Base-by-base conservation (phyloP, 2,797 vertebrate genomes). In the Rhynchonycteris naso region DNA sequence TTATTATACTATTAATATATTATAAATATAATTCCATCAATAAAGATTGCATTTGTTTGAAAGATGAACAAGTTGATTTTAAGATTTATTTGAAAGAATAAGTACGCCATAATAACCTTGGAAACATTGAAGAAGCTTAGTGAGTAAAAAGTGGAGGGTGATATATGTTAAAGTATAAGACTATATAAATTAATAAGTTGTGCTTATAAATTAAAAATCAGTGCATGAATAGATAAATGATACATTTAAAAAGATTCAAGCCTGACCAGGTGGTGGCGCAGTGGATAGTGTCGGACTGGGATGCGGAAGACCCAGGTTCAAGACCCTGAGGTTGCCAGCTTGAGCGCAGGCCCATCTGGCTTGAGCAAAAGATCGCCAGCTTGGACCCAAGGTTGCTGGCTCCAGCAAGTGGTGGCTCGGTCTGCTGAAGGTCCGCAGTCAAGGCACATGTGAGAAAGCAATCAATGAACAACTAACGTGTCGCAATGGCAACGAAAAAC, bases 111-210 rank as follows among this genome's bases (percentile, higher is more conserved):
- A 84, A 74, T 18, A 74, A 1, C 19, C 50, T 47, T 78, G 35
- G 2, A 80, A 79, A 18, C 5, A 65, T 1, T 69, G 19, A 84
- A 47, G 14, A 92, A 28, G n/a, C 35, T 13, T 16, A 61, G 10
- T 19, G 4, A 63, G 24, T 50, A 18, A 33, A 2, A 9, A 3
- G 18, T 43, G 2, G 24, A 59, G 0, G 1, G 2, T 15, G 0
- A 66, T 74, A 14, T 5, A 24, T 54, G 26, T 33, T 80, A 56
- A 79, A 88, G 28, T 22, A 61, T 26, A 88, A 68, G 10, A 10
- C 18, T 84, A 15, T 24, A 38, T 61, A 76, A 68, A 52, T 66
- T 79, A 69, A 85, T 66, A 91, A 33, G 7, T 75, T 75, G 6
- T 56, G 28, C 7, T 47, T 54, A 63, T 33, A 86, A 78, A 35